A percentile compares a stretch with the other conserved stretches of the same genome.
phyloP scores from a whole-genome alignment of 2,888 invertebrate species.

The Halictus ligatus region DNA sequence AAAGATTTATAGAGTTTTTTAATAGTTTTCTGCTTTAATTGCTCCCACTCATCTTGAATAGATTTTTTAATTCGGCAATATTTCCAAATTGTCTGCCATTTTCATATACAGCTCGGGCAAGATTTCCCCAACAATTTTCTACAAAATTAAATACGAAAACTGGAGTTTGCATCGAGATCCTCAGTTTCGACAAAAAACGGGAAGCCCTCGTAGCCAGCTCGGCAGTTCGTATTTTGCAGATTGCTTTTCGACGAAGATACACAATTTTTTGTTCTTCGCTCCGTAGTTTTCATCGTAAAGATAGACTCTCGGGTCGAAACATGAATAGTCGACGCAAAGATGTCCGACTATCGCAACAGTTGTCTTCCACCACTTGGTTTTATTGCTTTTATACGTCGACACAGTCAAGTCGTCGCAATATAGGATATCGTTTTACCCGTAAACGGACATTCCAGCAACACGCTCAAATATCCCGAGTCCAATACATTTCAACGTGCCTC shows the following conservation, averaged over 20 bases:
- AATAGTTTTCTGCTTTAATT: too few species aligned
- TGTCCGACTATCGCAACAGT: background rate
- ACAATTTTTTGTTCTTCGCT: background rate
- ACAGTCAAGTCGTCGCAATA: background rate
- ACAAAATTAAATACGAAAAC: background rate
- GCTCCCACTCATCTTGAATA: too few species aligned
- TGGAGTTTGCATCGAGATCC: too few species aligned
- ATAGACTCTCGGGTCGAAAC: background rate
- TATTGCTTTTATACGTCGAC: background rate
- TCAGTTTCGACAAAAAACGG: background rate
- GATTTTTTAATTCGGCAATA: too few species aligned
- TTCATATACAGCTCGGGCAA: too few species aligned
- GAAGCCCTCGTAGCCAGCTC: background rate
- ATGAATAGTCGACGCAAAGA: background rate
- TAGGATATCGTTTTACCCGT: background rate
- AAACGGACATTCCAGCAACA: background rate
- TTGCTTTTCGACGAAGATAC: background rate
- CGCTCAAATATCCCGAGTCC: background rate
- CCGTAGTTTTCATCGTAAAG: background rate
- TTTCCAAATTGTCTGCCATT: too few species aligned
- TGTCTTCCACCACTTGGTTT: background rate
- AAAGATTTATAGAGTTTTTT: too few species aligned
- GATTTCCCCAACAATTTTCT: too few species aligned
- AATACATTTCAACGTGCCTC: background rate
- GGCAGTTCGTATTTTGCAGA: background rate